Evolutionary conservation across 2,797 vertebrate genomes (phyloP).

Genomic region (Alauda arvensis): DNA sequence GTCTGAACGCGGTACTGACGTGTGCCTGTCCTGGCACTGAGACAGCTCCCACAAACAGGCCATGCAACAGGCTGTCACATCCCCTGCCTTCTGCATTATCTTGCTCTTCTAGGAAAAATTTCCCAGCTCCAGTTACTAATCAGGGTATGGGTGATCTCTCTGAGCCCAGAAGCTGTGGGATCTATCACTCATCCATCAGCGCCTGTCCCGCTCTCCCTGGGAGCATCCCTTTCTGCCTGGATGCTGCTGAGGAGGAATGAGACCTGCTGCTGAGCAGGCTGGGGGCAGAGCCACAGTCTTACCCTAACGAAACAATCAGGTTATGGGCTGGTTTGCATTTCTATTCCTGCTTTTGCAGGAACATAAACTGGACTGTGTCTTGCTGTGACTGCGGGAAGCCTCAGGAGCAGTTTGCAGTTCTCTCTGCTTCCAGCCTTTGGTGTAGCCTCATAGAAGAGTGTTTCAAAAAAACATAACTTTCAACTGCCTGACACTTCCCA

Average conservation of each 20-base stretch:
- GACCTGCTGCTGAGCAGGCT: neutral
- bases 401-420: neutral
- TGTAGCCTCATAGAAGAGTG: neutral
- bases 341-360: neutral
- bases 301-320: neutral
- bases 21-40: constrained; percentile 3
- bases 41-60: neutral
- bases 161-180: neutral
- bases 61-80: constrained; percentile 5
- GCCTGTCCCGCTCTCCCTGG: neutral
- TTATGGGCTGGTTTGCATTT: neutral
- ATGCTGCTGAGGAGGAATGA: constrained; percentile 6
- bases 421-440: neutral
- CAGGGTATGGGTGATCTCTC: constrained; percentile 4
- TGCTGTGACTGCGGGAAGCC: neutral
- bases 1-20: neutral
- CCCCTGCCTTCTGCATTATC: neutral
- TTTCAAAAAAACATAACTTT: constrained; percentile 25
- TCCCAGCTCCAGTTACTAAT: neutral
- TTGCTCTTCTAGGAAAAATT: neutral
- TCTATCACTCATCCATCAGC: neutral
- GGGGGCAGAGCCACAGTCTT: neutral
- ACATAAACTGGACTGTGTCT: neutral
- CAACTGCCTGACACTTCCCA: neutral
- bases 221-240: neutral